Base-by-base conservation (phyloP, 2,888 invertebrate species). In the Neoascia interrupta region DNA sequence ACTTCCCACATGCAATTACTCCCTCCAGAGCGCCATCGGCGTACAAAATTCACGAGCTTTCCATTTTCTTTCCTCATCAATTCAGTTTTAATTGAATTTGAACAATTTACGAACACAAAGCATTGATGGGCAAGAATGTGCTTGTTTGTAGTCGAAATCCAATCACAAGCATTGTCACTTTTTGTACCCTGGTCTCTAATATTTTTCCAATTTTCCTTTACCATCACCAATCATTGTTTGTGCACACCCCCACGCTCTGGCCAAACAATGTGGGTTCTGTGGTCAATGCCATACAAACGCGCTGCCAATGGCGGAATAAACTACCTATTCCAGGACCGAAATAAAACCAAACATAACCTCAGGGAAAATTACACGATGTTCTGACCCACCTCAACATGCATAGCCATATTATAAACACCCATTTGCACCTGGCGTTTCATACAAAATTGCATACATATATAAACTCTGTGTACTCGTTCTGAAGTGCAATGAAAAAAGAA, bases 271-370 rank as follows among this genome's bases (percentile, higher is more conserved):
- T 34, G 47, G 45, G 6, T 6, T 31, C 34, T 47, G 70, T 34
- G 63, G 47, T 49, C 41, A 18, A 15, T 39, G 34, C 60, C 18
- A n/a, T n/a, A n/a, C n/a, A n/a, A 61, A 66, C 51, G 31, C 54
- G 45, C 28, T 45, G 31, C 41, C 36, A 31, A 31, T 54, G 53
- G 63, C 15, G 21, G 37, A 36, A n/a, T 39, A 45, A 75, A 70
- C 75, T 69, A 53, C 41, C 11, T 58, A 58, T 34, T 34, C 11
- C 37, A 36, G 49, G 58, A 56, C 18, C 19, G 23, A 31, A 72
- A 72, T 60, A 70, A 53, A 76, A 47, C 53, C 64, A 64, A 72
- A 72, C 37, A 76, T 21, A 58, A 60, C 76, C 58, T 39, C 16
- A 69, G 56, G 16, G 43, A 36, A 54, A 54, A 56, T 63, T 43